Base-by-base conservation (phyloP, 2,113 vertebrate genomes). In the Pandion haliaetus region DNA sequence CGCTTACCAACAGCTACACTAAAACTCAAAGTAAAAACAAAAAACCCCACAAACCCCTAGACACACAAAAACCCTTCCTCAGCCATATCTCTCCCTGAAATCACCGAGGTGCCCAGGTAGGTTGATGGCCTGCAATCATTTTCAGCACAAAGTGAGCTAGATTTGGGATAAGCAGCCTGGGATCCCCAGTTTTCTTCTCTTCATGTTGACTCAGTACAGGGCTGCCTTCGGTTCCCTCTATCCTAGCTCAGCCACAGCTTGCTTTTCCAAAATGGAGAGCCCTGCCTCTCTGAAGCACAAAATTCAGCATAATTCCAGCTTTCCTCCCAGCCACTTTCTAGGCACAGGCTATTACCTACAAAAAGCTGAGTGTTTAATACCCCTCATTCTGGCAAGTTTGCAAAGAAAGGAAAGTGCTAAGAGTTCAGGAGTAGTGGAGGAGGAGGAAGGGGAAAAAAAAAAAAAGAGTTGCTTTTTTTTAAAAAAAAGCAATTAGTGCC, bases 171-270 rank as follows among this genome's bases (percentile, higher is more conserved):
- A 83, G 28, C 49, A 86, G 54, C 26, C 55, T 15, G 42, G 29
- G 14, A 66, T 63, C 42, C 42, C 50, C 3, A 0, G 13, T n/a
- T 67, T 87, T 66, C 32, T 65, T 36, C 40, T 92, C 34, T 65
- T 34, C 6, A 6, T 0, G 1, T 32, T 49, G 57, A 26, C 47
- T 72, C 3, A 1, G 40, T n/a, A 7, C 15, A 66, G 59, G 17
- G 52, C 15, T 73, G 31, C 55, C 58, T 79, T 44, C 3, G 5
- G 6, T 44, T 79, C 14, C 19, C 31, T 14, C 66, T 26, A 11
- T 4, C 24, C 12, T 8, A 36, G 63, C 52, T 59, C 38, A 42
- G 55, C 59, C 21, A 42, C 71, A 44, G 44, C n/a, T 70, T 44
- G 23, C 36, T 69, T 47, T 74, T 69, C 36, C 54, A 49, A 79